A percentile compares a stretch with the other conserved stretches of the same genome.
Evolutionary conservation across 2,888 invertebrate species (phyloP).

Genomic region (Parnassius glacialis): DNA sequence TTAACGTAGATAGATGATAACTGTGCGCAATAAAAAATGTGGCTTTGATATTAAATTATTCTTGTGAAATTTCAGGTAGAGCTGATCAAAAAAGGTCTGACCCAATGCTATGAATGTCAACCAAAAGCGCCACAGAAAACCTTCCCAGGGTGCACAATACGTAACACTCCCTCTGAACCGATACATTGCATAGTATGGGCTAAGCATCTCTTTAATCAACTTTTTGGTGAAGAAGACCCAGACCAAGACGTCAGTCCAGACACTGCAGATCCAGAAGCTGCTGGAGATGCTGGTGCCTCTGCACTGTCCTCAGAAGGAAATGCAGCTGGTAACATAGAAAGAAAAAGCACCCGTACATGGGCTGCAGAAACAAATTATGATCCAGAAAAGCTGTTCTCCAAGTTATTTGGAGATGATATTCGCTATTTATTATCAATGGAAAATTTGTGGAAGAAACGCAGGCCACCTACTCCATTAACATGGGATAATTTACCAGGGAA

Average conservation of each 20-base stretch:
- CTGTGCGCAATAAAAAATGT: no score
- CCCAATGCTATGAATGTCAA: conserved; percentile 98
- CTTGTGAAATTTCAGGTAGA: conserved; percentile 81
- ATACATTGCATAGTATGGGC: conserved; percentile 99
- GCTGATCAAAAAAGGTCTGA: conserved; percentile 90
- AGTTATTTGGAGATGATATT: conserved; percentile 97
- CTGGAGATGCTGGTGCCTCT: conserved; percentile 84
- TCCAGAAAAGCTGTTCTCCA: conserved; percentile 91
- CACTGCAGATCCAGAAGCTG: conserved; percentile 95
- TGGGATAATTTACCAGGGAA: conserved; percentile 85
- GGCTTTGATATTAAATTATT: conserved; percentile 1
- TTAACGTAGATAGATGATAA: no score
- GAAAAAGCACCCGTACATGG: conserved; percentile 92
- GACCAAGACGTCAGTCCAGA: conserved; percentile 99
- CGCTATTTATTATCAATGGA: conserved; percentile 96
- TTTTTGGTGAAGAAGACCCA: conserved; percentile 98
- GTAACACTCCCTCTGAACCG: conserved; percentile 99
- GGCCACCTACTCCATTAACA: conserved; percentile 89
- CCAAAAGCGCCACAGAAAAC: conserved; percentile 95
- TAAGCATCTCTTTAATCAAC: conserved; percentile 99
- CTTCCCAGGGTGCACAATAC: conserved; percentile 98
- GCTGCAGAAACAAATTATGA: conserved; percentile 92
- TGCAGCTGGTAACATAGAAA: conserved; percentile 75
- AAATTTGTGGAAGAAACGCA: conserved; percentile 95
- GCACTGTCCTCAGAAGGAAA: conserved; percentile 76